Base-by-base conservation (phyloP, 1,140 invertebrate genomes). In the Papilio xuthus region DNA sequence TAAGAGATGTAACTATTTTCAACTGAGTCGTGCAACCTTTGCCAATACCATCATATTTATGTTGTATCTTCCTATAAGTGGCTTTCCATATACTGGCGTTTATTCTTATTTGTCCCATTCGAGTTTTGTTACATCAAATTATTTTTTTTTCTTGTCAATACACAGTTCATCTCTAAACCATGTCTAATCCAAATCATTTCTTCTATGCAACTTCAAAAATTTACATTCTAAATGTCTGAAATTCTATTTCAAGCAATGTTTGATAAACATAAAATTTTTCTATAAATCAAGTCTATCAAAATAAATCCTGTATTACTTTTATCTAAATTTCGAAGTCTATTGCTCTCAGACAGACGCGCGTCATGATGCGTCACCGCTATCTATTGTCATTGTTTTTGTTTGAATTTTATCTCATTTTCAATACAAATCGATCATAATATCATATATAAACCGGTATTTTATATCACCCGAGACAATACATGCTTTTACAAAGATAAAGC, bases 371-470 rank as follows among this genome's bases (percentile, higher is more conserved):
- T 67, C 60, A 67, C 41, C 26, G 26, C 18, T 32, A 76, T 76
- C 74, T 28, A 32, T 72, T 47, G 20, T 53, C 50, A 56, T 76
- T 75, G 73, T 76, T 76, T 74, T 74, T 42, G 72, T 74, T 74
- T 74, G 41, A 18, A 23, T 8, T 28, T 73, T 74, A 74, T 74
- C 72, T 67, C 6, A 53, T n/a, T 53, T 60, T 56, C 74, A 37
- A 76, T 28, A 41, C 1, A 7, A 67, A 67, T 67, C 60, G 23
- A 67, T 67, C 13, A 28, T 32, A 67, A 28, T 32, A 28, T 50
- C 47, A 50, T 50, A 15, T 7, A 67, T 1, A 67, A 15, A 67
- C 13, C 12, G 60, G 26, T 15, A 26, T 67, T 67, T 26, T 60
- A 23, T 26, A 15, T 15, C 23, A 67, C 12, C 28, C 60, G 8